Evolutionary conservation across 2,797 vertebrate species (phyloP).

Genomic region (Platalea minor): DNA sequence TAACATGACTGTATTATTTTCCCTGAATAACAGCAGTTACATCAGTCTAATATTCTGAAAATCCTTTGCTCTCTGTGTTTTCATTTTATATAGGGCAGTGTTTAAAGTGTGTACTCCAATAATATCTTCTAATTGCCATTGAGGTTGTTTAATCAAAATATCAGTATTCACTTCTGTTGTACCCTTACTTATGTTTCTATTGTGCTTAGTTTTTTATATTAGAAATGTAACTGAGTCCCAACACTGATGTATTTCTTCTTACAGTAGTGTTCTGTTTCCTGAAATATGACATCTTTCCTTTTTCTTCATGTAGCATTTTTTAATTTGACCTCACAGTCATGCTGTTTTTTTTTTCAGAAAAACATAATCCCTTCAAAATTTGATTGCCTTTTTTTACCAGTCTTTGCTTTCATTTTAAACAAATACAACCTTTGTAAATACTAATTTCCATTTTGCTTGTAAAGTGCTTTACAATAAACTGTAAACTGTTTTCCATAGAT

Average conservation of each 20-base stretch:
- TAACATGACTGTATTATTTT: background rate
- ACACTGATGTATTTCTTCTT: background rate
- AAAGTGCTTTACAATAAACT: background rate
- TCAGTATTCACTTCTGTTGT: background rate
- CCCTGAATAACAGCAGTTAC: background rate
- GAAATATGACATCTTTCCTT: background rate
- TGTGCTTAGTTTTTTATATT: background rate
- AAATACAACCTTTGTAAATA: background rate
- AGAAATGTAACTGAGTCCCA: background rate
- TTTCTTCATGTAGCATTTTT: background rate
- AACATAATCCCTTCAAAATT: background rate
- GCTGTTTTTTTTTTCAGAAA: background rate
- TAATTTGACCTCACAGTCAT: background rate
- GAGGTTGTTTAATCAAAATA: background rate
- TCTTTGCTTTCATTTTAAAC: background rate
- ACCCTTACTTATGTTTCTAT: background rate
- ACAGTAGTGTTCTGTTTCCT: background rate
- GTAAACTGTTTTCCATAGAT: background rate
- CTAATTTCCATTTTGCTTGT: background rate
- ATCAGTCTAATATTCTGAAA: background rate
- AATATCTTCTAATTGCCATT: background rate
- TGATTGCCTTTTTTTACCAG: background rate
- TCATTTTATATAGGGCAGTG: background rate
- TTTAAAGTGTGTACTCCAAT: background rate
- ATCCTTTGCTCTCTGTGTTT: background rate